Conservation (phyloP, 1,140 invertebrate species). For the Cyclina sinensis region DNA sequence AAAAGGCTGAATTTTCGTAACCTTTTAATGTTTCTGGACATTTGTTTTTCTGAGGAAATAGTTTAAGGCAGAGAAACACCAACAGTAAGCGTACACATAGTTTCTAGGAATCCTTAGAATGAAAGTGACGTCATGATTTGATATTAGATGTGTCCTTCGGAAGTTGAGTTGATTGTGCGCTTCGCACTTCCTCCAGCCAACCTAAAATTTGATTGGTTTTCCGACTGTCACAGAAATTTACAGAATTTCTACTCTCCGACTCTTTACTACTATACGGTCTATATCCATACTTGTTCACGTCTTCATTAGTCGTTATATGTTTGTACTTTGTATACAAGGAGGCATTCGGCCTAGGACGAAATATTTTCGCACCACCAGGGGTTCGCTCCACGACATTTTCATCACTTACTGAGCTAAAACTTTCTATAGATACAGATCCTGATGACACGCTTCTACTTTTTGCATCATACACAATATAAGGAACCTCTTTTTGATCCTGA, state of each 20-base stretch:
- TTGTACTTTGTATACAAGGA: conserved; percentile 60
- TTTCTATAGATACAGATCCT: conserved; percentile 49
- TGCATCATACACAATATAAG: neutral
- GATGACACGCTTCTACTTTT: conserved; percentile 30
- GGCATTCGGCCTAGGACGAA: conserved; percentile 47
- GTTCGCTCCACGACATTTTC: conserved; percentile 40
- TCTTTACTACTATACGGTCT: neutral
- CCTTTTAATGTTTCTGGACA: too few species aligned
- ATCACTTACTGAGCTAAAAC: conserved; percentile 11
- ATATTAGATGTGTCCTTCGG: neutral
- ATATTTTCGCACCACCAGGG: conserved; percentile 51
- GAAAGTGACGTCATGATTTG: too few species aligned
- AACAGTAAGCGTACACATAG: too few species aligned
- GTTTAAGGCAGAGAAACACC: too few species aligned
- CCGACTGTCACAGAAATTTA: conserved; percentile 47
- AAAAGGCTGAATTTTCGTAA: too few species aligned
- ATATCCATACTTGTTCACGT: conserved; percentile 42
- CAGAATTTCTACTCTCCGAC: neutral
- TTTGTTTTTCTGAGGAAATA: too few species aligned
- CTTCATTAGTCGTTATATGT: conserved; percentile 57
- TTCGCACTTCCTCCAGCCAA: conserved; percentile 46
- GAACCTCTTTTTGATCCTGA: neutral
- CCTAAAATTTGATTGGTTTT: conserved; percentile 60
- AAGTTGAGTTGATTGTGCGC: conserved; percentile 14
- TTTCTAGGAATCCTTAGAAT: too few species aligned